A percentile compares a stretch with the other conserved stretches of the same genome.
phyloP scores from a whole-genome alignment of 2,113 vertebrate species.

The Saimiri boliviensis region DNA sequence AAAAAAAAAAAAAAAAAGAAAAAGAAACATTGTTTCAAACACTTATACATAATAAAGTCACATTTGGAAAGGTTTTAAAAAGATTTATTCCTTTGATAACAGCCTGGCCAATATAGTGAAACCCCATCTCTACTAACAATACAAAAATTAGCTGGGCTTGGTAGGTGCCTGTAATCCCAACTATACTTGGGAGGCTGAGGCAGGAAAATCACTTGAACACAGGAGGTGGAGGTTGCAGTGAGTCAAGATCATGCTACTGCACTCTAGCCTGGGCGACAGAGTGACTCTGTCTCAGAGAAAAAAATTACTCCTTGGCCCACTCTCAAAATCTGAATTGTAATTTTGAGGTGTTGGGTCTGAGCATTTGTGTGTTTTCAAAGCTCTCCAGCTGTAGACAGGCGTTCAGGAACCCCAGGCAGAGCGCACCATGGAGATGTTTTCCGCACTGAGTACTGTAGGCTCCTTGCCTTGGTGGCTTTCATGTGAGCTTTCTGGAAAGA shows the following conservation, averaged over 20 bases:
- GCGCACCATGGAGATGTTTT: neutral
- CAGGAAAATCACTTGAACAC: no score
- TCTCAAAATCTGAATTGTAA: constrained; percentile 9
- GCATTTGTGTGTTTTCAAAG: neutral
- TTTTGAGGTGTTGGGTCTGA: neutral
- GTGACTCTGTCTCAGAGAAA: no score
- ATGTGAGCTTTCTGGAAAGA: neutral
- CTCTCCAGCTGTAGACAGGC: neutral
- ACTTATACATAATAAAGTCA: neutral
- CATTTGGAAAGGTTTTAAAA: neutral
- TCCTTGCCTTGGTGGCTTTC: neutral
- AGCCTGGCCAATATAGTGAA: no score
- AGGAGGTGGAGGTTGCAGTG: no score
- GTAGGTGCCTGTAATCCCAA: no score
- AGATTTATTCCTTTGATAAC: neutral
- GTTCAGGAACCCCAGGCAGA: neutral
- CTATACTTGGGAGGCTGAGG: no score
- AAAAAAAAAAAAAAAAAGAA: no score
- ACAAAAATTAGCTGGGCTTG: no score
- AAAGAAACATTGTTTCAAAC: neutral
- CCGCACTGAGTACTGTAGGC: neutral
- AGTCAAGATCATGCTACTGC: no score
- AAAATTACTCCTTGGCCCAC: neutral
- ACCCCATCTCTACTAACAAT: no score
- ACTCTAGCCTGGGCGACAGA: no score